Evolutionary conservation across 2,888 invertebrate genomes (phyloP).

Genomic region (Apeira syringaria): DNA sequence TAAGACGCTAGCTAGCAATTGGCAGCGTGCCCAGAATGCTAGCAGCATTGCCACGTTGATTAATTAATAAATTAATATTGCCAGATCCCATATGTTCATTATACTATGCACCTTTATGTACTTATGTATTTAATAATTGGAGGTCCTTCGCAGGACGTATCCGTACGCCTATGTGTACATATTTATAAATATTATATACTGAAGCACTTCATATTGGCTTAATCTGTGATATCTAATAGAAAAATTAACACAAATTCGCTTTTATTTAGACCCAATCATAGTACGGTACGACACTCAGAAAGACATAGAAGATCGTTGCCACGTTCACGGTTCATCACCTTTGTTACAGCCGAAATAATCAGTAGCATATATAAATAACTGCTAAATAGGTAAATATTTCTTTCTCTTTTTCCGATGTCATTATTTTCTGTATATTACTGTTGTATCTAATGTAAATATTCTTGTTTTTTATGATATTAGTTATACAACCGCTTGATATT

Average conservation of each 20-base stretch:
- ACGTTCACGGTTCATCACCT: neutral
- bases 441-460: conserved; percentile 25
- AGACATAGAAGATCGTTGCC: neutral
- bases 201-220: conserved; percentile 65
- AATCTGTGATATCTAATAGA: conserved; percentile 75
- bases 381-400: too few species aligned
- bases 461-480: conserved; percentile 50
- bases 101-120: too few species aligned
- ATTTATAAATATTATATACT: conserved; percentile 26
- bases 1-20: too few species aligned
- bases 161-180: conserved; percentile 21
- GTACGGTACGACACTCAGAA: conserved; percentile 17
- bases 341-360: neutral
- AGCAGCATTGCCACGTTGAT: too few species aligned
- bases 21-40: too few species aligned
- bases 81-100: too few species aligned
- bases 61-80: too few species aligned
- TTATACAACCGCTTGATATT: conserved; percentile 55
- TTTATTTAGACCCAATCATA: conserved; percentile 31
- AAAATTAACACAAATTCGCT: conserved; percentile 51
- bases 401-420: neutral
- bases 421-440: neutral
- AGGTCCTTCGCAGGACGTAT: conserved; percentile 6
- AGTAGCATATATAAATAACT: too few species aligned
- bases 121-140: conserved; percentile 21